Base-by-base conservation (phyloP, 2,888 invertebrate species). In the Eristalis intricaria region DNA sequence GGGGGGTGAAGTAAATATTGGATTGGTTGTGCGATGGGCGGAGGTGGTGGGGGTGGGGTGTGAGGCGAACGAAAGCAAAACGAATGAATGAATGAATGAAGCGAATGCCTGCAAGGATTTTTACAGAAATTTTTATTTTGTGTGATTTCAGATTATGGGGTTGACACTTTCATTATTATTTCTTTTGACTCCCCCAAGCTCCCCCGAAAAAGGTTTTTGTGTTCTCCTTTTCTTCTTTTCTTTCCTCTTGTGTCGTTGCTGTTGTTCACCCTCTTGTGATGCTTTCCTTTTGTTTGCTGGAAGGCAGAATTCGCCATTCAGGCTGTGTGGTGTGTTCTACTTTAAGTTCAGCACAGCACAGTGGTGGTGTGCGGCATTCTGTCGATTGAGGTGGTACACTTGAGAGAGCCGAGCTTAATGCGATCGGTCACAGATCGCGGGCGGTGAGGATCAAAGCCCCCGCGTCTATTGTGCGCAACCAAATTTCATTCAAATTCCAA, bases 71-170 rank as follows among this genome's bases (percentile, higher is more conserved):
- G 38, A 43, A 63, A 56, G 68, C 50, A n/a, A 19, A 68, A 74
- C 22, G 69, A 63, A 75, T 68, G 82, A 85, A 83, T 68, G 82
- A 85, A 83, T 83, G 83, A 77, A 81, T 81, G 68, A 75, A 84
- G 68, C 35, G 83, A 87, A 87, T 87, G 87, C 76, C 83, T 87
- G 66, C 66, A 79, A 84, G 83, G 79, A 79, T 87, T 87, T 86
- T 80, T 22, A 70, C 56, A 87, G 86, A 83, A 63, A 75, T 75
- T 87, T 87, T 87, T 83, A 79, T 87, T 87, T 84, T 84, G 87
- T 87, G 87, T 87, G 87, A 84, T 87, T 87, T 84, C 83, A 87
- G 87, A 87, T 87, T 87, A 87, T 87, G 87, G 87, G 87, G 87
- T 87, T 87, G 87, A 87, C 87, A 87, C 87, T 87, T 87, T 60